Base-by-base conservation (phyloP, 1,140 invertebrate species). In the Neodiprion lecontei region DNA sequence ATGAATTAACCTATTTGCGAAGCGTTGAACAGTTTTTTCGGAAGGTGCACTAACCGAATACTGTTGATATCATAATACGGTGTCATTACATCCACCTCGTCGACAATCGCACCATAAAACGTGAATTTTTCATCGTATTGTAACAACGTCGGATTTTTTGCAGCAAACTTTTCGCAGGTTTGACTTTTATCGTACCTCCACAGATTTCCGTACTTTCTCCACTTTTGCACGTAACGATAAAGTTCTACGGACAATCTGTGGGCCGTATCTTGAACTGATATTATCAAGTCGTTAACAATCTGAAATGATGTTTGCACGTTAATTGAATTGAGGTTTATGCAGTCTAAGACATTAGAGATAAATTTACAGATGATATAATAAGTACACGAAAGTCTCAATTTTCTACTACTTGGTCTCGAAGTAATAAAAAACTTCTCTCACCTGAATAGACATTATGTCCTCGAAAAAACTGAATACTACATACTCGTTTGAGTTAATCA, bases 71-170 rank as follows among this genome's bases (percentile, higher is more conserved):
- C 91, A 7, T 91, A 86, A 79, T 90, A 91, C 73, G 89, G 85
- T 11, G 88, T 82, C 79, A 91, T 90, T 3, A 90, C 88, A 9
- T 91, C 80, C 49, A 97, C 84, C 76, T 95, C 93, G 3, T 91
- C 88, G n/a, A 95, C 91, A 9, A 96, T 92, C 72, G 92, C 91
- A 79, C 92, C 91, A 84, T 96, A 97, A 87, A 94, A 95, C 80
- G 92, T 92, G 79, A 97, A 93, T 86, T 95, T 95, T 75, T 96
- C 93, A 81, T 97, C 94, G 87, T 94, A 96, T 75, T 92, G 91
- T 23, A 92, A 88, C 7, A 97, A 91, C 12, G 93, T 92, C 5
- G 93, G 93, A 81, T 92, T 90, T 71, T 92, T 92, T 48, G 89
- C 86, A 5, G 94, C 89, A 88, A 96, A 97, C 83, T 94, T 93